These are phyloP conservation scores for Nezara viridula DNA, from an alignment of 2,888 invertebrate genomes.

Conservation along the genomic window DNA sequence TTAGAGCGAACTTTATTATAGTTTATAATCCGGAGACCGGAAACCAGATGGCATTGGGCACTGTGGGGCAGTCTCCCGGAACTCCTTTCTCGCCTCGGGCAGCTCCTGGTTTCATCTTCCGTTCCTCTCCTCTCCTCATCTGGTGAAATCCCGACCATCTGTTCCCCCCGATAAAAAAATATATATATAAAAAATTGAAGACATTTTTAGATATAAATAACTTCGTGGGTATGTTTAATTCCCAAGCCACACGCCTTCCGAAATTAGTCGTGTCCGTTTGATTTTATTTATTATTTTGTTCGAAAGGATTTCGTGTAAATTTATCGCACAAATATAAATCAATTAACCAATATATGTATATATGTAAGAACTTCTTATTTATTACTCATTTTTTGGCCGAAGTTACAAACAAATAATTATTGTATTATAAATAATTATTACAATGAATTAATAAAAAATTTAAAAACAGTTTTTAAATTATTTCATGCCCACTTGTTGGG, in stretches of 20 bases:
- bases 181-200: background rate
- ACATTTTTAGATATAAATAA: background rate
- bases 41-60: slow-evolving; percentile 21
- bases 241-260: background rate
- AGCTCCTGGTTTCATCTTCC: slow-evolving; percentile 45
- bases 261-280: background rate
- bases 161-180: background rate
- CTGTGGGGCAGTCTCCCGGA: slow-evolving; percentile 44
- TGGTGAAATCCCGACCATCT: slow-evolving; percentile 37
- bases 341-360: background rate
- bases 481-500: too few relatives aligned
- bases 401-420: background rate
- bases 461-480: too few relatives aligned
- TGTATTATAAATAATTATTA: too few relatives aligned
- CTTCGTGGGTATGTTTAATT: background rate
- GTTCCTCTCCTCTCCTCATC: background rate
- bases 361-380: background rate
- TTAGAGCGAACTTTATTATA: background rate
- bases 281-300: background rate
- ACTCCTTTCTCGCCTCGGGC: slow-evolving; percentile 49
- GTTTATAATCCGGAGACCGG: background rate
- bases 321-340: background rate
- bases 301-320: background rate
- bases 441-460: too few relatives aligned
- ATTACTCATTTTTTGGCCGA: too few relatives aligned